Evolutionary conservation across 2,888 invertebrate genomes (phyloP).

Genomic region (Heliconius ethilla): DNA sequence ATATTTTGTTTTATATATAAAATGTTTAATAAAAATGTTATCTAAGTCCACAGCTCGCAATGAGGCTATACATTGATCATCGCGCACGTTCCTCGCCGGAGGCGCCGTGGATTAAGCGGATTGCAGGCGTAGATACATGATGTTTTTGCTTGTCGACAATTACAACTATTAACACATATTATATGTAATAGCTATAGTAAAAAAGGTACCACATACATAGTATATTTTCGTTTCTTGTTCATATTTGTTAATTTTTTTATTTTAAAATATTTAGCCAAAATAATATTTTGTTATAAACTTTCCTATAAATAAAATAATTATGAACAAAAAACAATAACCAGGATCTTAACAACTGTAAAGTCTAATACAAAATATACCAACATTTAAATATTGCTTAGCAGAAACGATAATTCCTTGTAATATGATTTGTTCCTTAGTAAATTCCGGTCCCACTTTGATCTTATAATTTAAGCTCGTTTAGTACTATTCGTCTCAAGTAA

Average conservation of each 20-base stretch:
- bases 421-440: conserved; percentile 46
- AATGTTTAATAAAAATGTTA: conserved; percentile 32
- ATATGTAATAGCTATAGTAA: not conserved
- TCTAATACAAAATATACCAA: conserved; percentile 20
- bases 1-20: not conserved
- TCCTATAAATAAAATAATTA: not conserved
- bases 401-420: conserved; percentile 44
- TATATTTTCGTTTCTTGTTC: not conserved
- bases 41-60: conserved; percentile 46
- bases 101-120: conserved; percentile 68
- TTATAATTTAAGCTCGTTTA: conserved; percentile 48
- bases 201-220: not conserved
- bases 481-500: conserved; percentile 48
- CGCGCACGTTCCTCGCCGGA: conserved; percentile 60
- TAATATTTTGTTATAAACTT: not conserved
- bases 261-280: not conserved
- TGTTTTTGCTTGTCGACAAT: conserved; percentile 64
- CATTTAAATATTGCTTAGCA: conserved; percentile 37
- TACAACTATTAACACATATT: conserved; percentile 53
- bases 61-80: conserved; percentile 42
- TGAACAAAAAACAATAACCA: conserved; percentile 4
- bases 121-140: conserved; percentile 64
- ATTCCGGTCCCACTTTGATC: conserved; percentile 47
- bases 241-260: no score
- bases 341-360: not conserved